phyloP scores from a whole-genome alignment of 2,888 invertebrate genomes.

The Chironomus tentans region DNA sequence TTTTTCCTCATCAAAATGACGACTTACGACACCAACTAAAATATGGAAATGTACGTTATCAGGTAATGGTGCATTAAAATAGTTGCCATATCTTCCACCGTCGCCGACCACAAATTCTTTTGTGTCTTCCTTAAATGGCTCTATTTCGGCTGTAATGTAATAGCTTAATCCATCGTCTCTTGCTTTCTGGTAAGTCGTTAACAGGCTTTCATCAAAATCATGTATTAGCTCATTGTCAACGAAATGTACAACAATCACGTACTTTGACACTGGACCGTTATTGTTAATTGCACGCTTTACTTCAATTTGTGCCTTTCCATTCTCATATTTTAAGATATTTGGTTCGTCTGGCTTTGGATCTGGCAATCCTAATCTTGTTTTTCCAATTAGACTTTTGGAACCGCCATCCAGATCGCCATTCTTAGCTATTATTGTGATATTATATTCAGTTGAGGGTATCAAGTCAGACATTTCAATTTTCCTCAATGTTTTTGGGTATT shows the following conservation, averaged over 20 bases:
- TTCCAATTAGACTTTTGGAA: constrained; percentile 47
- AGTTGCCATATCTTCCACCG: constrained; percentile 60
- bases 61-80: constrained; percentile 65
- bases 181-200: constrained; percentile 59
- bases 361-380: constrained; percentile 61
- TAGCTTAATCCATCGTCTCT: constrained; percentile 59
- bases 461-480: constrained; percentile 52
- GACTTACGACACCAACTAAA: constrained; percentile 62
- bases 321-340: constrained; percentile 46
- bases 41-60: constrained; percentile 54
- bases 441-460: constrained; percentile 66
- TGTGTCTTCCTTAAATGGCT: constrained; percentile 46
- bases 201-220: constrained; percentile 51
- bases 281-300: constrained; percentile 60
- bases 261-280: constrained; percentile 68
- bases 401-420: constrained; percentile 53
- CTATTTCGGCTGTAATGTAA: constrained; percentile 74
- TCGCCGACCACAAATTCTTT: constrained; percentile 71
- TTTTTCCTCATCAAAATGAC: constrained; percentile 54
- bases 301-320: constrained; percentile 55
- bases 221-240: constrained; percentile 59
- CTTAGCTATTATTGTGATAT: constrained; percentile 59
- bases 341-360: constrained; percentile 64
- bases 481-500: constrained; percentile 50
- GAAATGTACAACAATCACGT: constrained; percentile 58